A percentile compares a stretch with the other conserved stretches of the same genome.
Conservation (phyloP, 2,888 invertebrate genomes). For the Macropis europaea region DNA sequence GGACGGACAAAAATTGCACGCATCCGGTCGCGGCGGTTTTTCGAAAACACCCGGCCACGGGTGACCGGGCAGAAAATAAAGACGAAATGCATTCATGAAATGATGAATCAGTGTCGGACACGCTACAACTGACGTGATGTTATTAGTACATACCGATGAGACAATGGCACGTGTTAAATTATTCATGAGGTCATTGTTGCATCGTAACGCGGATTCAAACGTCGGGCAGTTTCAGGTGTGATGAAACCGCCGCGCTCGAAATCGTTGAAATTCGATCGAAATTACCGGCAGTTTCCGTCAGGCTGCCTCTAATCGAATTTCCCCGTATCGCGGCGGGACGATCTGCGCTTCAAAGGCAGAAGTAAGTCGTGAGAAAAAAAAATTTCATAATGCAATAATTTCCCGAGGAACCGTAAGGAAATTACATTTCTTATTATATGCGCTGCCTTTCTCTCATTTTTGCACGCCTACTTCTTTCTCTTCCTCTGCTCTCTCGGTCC, state of each 20-base stretch:
- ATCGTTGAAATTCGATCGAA: constrained; percentile 10
- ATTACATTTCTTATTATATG: constrained; percentile 17
- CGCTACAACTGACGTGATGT: constrained; percentile 54
- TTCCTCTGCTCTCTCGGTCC: constrained; percentile 4
- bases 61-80: constrained; percentile 39
- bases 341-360: background rate
- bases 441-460: constrained; percentile 30
- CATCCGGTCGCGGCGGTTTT: constrained; percentile 27
- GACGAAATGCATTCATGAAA: constrained; percentile 30
- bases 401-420: constrained; percentile 20
- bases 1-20: constrained; percentile 34
- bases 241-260: constrained; percentile 44
- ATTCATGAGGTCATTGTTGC: constrained; percentile 62
- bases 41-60: constrained; percentile 20
- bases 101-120: constrained; percentile 53
- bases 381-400: constrained; percentile 23
- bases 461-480: background rate
- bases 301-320: constrained; percentile 1
- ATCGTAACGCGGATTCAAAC: constrained; percentile 47
- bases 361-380: constrained; percentile 25
- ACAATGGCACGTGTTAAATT: constrained; percentile 58
- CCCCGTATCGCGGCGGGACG: background rate
- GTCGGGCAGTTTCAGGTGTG: constrained; percentile 30
- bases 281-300: constrained; percentile 13
- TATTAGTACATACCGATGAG: constrained; percentile 59